Evolutionary conservation across 2,797 vertebrate genomes (phyloP).

Genomic region (Sciurus vulgaris): DNA sequence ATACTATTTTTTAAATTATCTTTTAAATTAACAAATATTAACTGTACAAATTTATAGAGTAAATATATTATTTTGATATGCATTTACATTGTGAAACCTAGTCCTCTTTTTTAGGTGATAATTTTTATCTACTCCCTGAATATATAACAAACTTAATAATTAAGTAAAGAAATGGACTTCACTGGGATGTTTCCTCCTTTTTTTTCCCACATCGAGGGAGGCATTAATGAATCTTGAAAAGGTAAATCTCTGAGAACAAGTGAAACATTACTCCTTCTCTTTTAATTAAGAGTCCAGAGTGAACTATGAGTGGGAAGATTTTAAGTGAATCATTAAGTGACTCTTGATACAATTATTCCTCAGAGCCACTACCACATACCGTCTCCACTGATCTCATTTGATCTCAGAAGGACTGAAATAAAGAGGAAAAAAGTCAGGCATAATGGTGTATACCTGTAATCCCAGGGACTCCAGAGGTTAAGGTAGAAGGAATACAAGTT

Average conservation of each 20-base stretch:
- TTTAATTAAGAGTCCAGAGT: neutral
- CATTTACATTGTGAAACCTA: neutral
- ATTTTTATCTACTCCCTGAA: neutral
- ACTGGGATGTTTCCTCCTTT: neutral
- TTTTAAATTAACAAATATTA: neutral
- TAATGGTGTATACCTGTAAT: no score
- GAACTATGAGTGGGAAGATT: neutral
- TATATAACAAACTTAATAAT: conserved; percentile 26
- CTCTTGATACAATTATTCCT: neutral
- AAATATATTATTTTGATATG: neutral
- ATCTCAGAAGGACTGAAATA: neutral
- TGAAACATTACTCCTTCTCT: conserved; percentile 19
- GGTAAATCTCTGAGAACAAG: conserved; percentile 36
- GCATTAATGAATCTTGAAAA: neutral
- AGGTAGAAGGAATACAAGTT: no score
- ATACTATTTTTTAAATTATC: neutral
- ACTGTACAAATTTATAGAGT: neutral
- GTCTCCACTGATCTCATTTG: neutral
- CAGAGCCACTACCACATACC: fast-evolving
- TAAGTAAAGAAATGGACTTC: neutral
- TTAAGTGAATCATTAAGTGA: neutral
- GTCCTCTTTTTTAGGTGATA: neutral
- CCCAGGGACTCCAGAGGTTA: no score
- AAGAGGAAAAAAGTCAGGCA: neutral
- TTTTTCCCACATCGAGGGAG: neutral